A percentile compares a stretch with the other conserved stretches of the same genome.
Evolutionary conservation across 1,140 invertebrate genomes (phyloP).

Genomic region (Lepidurus packardi): DNA sequence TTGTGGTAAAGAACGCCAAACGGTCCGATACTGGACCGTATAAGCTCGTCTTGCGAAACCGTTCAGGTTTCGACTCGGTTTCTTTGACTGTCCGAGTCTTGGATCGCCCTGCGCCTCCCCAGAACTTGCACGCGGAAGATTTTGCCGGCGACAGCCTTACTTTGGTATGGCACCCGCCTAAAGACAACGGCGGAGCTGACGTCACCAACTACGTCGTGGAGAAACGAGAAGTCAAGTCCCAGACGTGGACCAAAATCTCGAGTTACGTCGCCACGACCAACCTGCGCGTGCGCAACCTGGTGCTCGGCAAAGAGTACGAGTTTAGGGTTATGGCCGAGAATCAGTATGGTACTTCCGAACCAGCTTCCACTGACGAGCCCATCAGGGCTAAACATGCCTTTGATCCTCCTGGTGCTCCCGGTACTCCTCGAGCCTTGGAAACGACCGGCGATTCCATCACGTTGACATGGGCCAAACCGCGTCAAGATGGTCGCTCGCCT

Average conservation of each 20-base stretch:
- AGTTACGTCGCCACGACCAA: slow-evolving; percentile 85
- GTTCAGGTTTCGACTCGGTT: slow-evolving; percentile 88
- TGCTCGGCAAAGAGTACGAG: slow-evolving; percentile 85
- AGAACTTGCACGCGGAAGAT: slow-evolving; percentile 81
- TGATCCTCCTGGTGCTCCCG: slow-evolving; percentile 82
- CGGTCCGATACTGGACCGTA: slow-evolving; percentile 86
- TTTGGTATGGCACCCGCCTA: slow-evolving; percentile 91
- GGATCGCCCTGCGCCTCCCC: slow-evolving; percentile 80
- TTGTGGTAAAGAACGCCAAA: slow-evolving; percentile 88
- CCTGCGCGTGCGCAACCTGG: slow-evolving; percentile 82
- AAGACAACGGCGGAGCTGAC: slow-evolving; percentile 89
- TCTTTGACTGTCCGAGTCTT: slow-evolving; percentile 90
- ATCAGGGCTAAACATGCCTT: slow-evolving; percentile 93
- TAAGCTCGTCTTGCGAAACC: slow-evolving; percentile 85
- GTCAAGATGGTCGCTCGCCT: slow-evolving; percentile 85
- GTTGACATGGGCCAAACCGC: slow-evolving; percentile 85
- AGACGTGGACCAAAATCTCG: slow-evolving; percentile 83
- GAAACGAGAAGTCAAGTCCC: slow-evolving; percentile 74
- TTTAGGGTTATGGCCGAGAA: slow-evolving; percentile 98
- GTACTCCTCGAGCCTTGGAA: slow-evolving; percentile 74
- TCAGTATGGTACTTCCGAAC: slow-evolving; percentile 90
- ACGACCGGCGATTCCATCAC: slow-evolving; percentile 91
- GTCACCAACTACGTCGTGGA: slow-evolving; percentile 96
- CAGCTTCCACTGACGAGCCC: slow-evolving; percentile 76
- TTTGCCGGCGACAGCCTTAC: slow-evolving; percentile 92